Conservation (phyloP, 2,888 invertebrate genomes). For the Pseudococcus longispinus region DNA sequence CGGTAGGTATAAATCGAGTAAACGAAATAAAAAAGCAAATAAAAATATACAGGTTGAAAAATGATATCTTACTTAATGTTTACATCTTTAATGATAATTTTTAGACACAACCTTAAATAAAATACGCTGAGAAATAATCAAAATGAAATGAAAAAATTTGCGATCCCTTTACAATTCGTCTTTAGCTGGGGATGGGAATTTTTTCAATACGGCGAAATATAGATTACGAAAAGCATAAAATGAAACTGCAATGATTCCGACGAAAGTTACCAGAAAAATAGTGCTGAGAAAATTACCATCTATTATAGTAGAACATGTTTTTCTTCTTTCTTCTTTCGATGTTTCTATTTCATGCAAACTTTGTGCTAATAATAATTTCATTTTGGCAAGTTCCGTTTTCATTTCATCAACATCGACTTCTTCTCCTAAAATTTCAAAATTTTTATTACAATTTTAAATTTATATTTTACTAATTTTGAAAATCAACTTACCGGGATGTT, state of each 20-base stretch:
- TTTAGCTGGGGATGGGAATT: conserved; percentile 77
- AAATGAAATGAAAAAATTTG: background rate
- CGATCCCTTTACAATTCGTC: conserved; percentile 72
- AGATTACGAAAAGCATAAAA: conserved; percentile 86
- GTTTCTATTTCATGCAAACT: conserved; percentile 65
- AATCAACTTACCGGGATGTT: conserved; percentile 15
- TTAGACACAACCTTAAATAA: conserved; percentile 13
- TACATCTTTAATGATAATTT: background rate
- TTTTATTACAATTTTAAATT: background rate
- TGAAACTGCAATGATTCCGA: conserved; percentile 81
- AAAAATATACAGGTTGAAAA: background rate
- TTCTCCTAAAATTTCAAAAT: conserved; percentile 26
- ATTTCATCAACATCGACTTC: conserved; percentile 76
- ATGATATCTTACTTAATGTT: background rate
- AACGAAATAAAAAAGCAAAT: conserved; percentile 4
- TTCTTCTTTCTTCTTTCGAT: conserved; percentile 63
- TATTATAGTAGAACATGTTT: conserved; percentile 70
- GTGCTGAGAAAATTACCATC: conserved; percentile 83
- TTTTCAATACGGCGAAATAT: conserved; percentile 80
- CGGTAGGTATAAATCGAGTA: background rate
- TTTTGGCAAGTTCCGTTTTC: conserved; percentile 76
- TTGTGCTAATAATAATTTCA: conserved; percentile 79
- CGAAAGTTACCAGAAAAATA: conserved; percentile 79
- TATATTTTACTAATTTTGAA: conserved; percentile 40
- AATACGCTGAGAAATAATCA: background rate